Base-by-base conservation (phyloP, 2,113 vertebrate genomes). In the Oncorhynchus gorbuscha region DNA sequence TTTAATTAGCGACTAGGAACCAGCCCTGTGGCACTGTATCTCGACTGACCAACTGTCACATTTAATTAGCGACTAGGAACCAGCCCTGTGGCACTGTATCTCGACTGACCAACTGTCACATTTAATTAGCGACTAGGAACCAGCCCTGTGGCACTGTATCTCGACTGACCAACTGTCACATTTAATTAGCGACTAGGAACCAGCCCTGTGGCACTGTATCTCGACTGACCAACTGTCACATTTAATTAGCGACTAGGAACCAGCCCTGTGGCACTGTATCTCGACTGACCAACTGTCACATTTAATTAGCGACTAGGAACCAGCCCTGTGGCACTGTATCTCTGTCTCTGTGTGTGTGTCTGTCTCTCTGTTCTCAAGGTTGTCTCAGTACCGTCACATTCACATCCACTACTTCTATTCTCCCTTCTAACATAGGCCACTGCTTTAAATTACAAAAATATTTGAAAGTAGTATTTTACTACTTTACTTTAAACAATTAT, bases 31-130 rank as follows among this genome's bases (percentile, higher is more conserved):
- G 85, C 83, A 67, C 77, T 79, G 82, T 79, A 81, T 88, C 81
- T 83, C 61, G n/a, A n/a, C n/a, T n/a, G n/a, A n/a, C n/a, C 81
- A 80, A 86, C 89, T 85, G 89, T 90, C 90, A 88, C 81, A 78
- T 86, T 88, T 83, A 39, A 82, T 90, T 87, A 85, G 87, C 55
- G 70, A 80, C 83, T 79, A 83, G 75, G 79, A 78, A 76, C 85
- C 70, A 58, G 83, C 83, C 88, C 84, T 3, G 59, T 82, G 81
- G 85, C 83, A 67, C 77, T 79, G 82, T 79, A 81, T 88, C 81
- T 83, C 61, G n/a, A n/a, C n/a, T n/a, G n/a, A n/a, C n/a, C 81
- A 80, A 86, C 89, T 85, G 89, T 90, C 90, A 88, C 81, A 78
- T 86, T 88, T 83, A 39, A 82, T 90, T 87, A 85, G 87, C 55